Conservation (phyloP, 2,888 invertebrate genomes). For the Nomada flava region DNA sequence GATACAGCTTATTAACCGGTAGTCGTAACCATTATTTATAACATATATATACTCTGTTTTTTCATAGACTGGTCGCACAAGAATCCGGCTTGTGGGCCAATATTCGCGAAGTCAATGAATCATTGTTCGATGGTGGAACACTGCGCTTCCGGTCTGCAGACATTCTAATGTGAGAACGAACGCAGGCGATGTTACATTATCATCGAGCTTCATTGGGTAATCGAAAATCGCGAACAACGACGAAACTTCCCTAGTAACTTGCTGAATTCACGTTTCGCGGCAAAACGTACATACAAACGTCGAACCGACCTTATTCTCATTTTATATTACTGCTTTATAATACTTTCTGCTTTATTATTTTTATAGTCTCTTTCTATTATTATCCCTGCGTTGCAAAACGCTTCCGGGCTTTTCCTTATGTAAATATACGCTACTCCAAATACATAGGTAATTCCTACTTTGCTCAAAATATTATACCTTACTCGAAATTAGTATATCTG, state of each 20-base stretch:
- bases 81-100: slow-evolving; percentile 29
- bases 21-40: slow-evolving; percentile 27
- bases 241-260: background rate
- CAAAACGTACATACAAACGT: background rate
- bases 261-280: slow-evolving; percentile 18
- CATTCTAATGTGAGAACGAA: slow-evolving; percentile 12
- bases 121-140: slow-evolving; percentile 15
- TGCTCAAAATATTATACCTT: too few species aligned
- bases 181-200: slow-evolving; percentile 20
- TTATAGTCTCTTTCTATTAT: too few species aligned
- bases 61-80: background rate
- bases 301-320: too few species aligned
- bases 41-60: too few species aligned
- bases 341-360: too few species aligned
- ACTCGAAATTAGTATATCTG: too few species aligned
- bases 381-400: too few species aligned
- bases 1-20: slow-evolving; percentile 16
- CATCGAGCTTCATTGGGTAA: slow-evolving; percentile 26
- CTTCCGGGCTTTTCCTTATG: too few species aligned
- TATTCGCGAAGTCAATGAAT: slow-evolving; percentile 10
- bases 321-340: too few species aligned
- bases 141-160: background rate
- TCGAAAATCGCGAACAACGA: slow-evolving; percentile 3
- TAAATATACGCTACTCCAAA: too few species aligned
- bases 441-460: too few species aligned